Conservation (phyloP, 2,113 vertebrate genomes). For the Nerophis ophidion region DNA sequence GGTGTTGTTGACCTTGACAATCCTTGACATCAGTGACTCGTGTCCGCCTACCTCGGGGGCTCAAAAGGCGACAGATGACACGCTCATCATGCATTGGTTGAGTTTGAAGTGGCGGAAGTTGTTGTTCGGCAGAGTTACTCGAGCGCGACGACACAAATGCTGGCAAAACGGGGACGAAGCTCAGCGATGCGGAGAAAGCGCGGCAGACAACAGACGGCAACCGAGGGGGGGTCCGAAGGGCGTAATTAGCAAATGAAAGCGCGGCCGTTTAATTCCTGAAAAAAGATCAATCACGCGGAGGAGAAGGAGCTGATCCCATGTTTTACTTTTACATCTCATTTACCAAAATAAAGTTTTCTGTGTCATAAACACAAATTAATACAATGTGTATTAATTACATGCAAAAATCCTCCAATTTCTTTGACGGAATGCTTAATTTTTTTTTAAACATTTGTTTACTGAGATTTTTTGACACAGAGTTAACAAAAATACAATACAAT, state of each 20-base stretch:
- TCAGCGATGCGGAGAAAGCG: conserved; percentile 11
- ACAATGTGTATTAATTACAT: too few relatives aligned
- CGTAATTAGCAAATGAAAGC: conserved; percentile 42
- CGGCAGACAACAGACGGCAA: conserved; percentile 29
- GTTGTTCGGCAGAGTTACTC: conserved; percentile 13
- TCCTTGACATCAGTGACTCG: conserved; percentile 31
- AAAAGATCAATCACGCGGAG: conserved; percentile 6
- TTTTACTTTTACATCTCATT: neutral
- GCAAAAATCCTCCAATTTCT: too few relatives aligned
- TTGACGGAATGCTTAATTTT: too few relatives aligned
- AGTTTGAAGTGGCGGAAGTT: conserved; percentile 3
- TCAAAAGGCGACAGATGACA: conserved; percentile 8
- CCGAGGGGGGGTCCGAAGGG: conserved; percentile 34
- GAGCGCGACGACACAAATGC: conserved; percentile 19
- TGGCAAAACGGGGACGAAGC: conserved; percentile 9
- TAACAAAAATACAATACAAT: too few relatives aligned
- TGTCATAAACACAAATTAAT: too few relatives aligned
- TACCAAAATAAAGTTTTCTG: too few relatives aligned
- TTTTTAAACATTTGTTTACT: too few relatives aligned
- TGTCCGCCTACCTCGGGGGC: neutral
- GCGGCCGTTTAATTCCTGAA: neutral
- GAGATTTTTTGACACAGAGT: too few relatives aligned
- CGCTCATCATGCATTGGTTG: neutral
- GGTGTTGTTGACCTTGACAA: conserved; percentile 32
- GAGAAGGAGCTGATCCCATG: conserved; percentile 10